Evolutionary conservation across 92 coral and sea anemone species (phyloP).

Genomic region (Parazoanthus swiftii): DNA sequence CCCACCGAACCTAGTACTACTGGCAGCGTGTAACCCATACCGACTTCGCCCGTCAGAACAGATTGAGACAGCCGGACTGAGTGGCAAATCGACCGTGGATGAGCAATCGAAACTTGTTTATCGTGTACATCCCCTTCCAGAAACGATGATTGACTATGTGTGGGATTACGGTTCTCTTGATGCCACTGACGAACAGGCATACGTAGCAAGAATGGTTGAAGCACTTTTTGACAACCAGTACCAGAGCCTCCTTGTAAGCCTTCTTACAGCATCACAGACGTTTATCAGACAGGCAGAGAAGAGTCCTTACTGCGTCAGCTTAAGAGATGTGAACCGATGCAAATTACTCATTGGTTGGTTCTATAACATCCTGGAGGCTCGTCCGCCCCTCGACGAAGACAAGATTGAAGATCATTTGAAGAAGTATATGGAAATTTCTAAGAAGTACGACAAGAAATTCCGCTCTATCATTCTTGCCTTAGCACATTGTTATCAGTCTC

Average conservation of each 20-base stretch:
- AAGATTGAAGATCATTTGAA: constrained; percentile 32
- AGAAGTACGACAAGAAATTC: not conserved
- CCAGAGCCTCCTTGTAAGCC: constrained; percentile 56
- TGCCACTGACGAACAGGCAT: constrained; percentile 71
- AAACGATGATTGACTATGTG: constrained; percentile 98
- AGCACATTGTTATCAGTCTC: constrained; percentile 94
- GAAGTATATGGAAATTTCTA: constrained; percentile 38
- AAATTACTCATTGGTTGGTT: constrained; percentile 82
- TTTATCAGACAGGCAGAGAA: constrained; percentile 69
- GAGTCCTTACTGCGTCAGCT: constrained; percentile 86
- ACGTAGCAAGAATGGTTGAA: constrained; percentile 90
- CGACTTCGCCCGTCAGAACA: constrained; percentile 80
- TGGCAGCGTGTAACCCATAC: constrained; percentile 99
- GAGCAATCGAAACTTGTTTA: constrained; percentile 89
- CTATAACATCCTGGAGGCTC: constrained; percentile 42
- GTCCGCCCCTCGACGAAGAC: constrained; percentile 29
- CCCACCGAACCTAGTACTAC: constrained; percentile 70
- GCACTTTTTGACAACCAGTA: constrained; percentile 49
- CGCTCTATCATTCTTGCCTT: constrained; percentile 77
- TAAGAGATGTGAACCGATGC: constrained; percentile 85
- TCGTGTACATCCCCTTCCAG: constrained; percentile 97
- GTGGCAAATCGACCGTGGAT: constrained; percentile 84
- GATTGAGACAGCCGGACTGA: constrained; percentile 88
- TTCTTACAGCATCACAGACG: constrained; percentile 77
- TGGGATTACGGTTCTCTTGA: constrained; percentile 97